Conservation (phyloP, 2,113 vertebrate species). For the Anguilla rostrata region DNA sequence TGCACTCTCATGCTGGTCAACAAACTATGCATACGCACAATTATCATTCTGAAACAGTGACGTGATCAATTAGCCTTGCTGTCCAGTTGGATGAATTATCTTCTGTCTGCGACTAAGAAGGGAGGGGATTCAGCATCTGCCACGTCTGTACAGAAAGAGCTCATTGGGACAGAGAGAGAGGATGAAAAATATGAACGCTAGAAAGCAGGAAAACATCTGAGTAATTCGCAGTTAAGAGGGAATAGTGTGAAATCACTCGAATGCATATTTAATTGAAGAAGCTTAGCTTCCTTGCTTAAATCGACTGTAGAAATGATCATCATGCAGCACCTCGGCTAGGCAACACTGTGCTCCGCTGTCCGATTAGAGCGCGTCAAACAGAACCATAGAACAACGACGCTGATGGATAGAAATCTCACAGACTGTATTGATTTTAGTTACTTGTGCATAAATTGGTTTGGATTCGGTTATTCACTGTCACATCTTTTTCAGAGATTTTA, state of each 20-base stretch:
- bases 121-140: constrained; percentile 48
- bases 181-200: constrained; percentile 23
- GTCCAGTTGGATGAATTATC: not conserved
- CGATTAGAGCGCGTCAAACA: not conserved
- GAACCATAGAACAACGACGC: not conserved
- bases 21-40: not conserved
- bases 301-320: not conserved
- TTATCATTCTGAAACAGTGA: not conserved
- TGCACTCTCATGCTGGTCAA: not conserved
- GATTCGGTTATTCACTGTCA: not conserved
- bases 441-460: not conserved
- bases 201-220: constrained; percentile 43
- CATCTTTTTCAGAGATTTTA: not conserved
- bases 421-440: not conserved
- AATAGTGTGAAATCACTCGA: constrained; percentile 18
- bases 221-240: constrained; percentile 31
- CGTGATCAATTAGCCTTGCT: not conserved
- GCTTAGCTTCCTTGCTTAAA: not conserved
- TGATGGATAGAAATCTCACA: not conserved
- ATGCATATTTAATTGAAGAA: not conserved
- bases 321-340: not conserved
- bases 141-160: constrained; percentile 50
- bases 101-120: not conserved
- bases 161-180: constrained; percentile 35
- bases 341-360: not conserved